Evolutionary conservation across 1,140 invertebrate species (phyloP), one percentile per base, ranked within the genome.

Genomic region (Drosophila orosa): DNA sequence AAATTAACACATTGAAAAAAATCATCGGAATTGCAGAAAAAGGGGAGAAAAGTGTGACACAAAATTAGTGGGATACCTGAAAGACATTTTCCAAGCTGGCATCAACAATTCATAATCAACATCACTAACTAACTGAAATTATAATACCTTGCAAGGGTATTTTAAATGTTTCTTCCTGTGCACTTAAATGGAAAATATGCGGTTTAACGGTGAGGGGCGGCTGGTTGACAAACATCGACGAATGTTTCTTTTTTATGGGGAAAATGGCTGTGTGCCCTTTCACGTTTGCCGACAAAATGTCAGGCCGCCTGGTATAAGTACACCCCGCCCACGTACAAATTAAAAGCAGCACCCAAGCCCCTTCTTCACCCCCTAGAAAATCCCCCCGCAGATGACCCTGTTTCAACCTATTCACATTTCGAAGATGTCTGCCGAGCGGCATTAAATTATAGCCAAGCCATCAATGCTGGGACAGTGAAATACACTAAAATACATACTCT

Each of bases 361-460:
- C 15, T 24, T 42, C 29, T 3, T 9, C 22, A 17, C 9, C 57
- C 24, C 24, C 17, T 19, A 15, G 13, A 31, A 17, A 35, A 31
- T 25, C 19, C 27, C 47, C 22, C 35, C 27, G 25, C 12, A 12
- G 35, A 15, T 75, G 80, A 79, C 80, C 80, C 80, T 71, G 63
- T 48, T 65, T 35, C 35, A 83, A 83, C 80, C 80, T 79, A 66
- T 83, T 83, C 80, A 83, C 80, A 83, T 83, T 83, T 83, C 50
- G 59, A 54, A 74, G 79, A 81, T 68, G 76, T 54, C 67, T 73
- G 61, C 67, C 60, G 76, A 74, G 68, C 79, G 54, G 79, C 68
- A 68, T 78, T 81, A 77, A 74, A 67, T 73, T 80, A 76, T 76
- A 59, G 65, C 17, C 75, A 44, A 44, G 54, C 69, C 57, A 48